These are phyloP conservation scores for Antennarius maculatus DNA, from an alignment of 2,797 vertebrate species.

Conservation along the genomic window DNA sequence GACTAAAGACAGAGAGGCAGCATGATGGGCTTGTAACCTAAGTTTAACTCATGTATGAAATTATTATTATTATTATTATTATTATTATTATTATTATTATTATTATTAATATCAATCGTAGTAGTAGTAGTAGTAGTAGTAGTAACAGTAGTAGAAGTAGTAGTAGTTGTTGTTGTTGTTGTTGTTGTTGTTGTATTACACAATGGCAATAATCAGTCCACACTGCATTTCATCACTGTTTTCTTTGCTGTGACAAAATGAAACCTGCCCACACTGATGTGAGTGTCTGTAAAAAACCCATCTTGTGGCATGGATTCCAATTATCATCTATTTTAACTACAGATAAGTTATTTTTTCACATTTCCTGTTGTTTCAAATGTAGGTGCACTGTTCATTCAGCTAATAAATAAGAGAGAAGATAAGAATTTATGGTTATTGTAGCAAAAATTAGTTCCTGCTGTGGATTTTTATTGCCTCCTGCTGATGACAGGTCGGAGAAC, in stretches of 20 bases:
- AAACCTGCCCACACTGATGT: conserved; percentile 19
- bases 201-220: too few relatives aligned
- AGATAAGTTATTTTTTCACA: background rate
- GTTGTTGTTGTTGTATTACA: too few relatives aligned
- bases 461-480: background rate
- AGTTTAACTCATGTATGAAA: conserved; percentile 1
- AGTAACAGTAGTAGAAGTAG: too few relatives aligned
- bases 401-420: background rate
- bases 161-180: too few relatives aligned
- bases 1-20: conserved; percentile 13
- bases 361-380: background rate
- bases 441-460: too few relatives aligned
- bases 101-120: too few relatives aligned
- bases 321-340: background rate
- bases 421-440: background rate
- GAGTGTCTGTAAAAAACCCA: conserved; percentile 17
- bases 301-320: conserved; percentile 17
- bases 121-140: too few relatives aligned
- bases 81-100: background rate
- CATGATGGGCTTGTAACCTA: conserved; percentile 30
- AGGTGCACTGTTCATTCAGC: background rate
- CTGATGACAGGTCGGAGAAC: background rate
- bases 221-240: background rate
- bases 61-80: conserved; percentile 21
- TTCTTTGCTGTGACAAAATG: conserved; percentile 40